Conservation (phyloP, 1,140 invertebrate species). For the Dendroctonus valens region DNA sequence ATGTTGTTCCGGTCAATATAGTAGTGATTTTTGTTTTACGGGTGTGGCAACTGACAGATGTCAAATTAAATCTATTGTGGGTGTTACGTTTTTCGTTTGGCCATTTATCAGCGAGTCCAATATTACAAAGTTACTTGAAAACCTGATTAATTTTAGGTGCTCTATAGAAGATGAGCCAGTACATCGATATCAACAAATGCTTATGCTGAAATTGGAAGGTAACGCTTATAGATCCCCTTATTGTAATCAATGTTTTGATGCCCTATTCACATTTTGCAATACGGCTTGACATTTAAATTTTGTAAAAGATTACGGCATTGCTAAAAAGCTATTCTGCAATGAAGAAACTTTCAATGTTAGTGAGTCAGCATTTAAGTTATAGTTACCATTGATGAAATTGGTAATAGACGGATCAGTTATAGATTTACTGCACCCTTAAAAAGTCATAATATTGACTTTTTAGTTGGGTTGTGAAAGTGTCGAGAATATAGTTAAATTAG, state of each 20-base stretch:
- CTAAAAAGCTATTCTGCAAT: constrained; percentile 17
- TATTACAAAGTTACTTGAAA: constrained; percentile 13
- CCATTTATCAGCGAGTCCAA: constrained; percentile 20
- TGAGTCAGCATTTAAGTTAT: too few species aligned
- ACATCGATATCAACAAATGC: too few species aligned
- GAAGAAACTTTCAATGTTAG: not conserved
- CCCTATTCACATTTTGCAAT: constrained; percentile 31
- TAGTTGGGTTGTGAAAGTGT: constrained; percentile 29
- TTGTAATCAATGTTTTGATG: constrained; percentile 18
- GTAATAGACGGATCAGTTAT: too few species aligned
- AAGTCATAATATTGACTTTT: constrained; percentile 34
- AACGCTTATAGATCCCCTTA: too few species aligned
- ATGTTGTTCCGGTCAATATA: too few species aligned
- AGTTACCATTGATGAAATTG: too few species aligned
- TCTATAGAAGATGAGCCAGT: too few species aligned
- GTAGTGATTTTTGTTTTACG: constrained; percentile 20
- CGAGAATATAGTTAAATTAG: constrained; percentile 27
- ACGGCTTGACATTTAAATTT: constrained; percentile 31
- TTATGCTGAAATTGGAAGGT: not conserved
- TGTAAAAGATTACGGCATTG: constrained; percentile 20
- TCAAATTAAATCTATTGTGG: constrained; percentile 7
- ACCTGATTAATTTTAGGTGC: not conserved
- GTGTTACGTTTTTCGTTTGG: constrained; percentile 26
- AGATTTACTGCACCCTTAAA: not conserved
- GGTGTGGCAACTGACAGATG: constrained; percentile 20